Base-by-base conservation (phyloP, 2,888 invertebrate species). In the Thymelicus sylvestris region DNA sequence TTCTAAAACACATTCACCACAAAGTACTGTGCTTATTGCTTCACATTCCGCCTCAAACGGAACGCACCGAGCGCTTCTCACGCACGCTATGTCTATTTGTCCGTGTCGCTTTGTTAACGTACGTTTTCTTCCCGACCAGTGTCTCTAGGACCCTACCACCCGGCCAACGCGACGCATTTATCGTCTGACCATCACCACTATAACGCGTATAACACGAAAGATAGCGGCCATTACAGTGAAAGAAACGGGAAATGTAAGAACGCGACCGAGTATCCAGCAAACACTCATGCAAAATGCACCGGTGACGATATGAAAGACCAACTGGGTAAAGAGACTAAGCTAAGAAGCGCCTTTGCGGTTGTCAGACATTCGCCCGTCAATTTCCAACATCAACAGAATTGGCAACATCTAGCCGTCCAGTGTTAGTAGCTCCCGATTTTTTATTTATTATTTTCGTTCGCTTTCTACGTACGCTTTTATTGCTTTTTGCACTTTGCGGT, bases 401-500 rank as follows among this genome's bases (percentile, higher is more conserved):
- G 95, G 95, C 95, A 95, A 87, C 95, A 95, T 88, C 94, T 95
- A 86, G 92, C 95, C 81, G 95, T 95, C 82, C 95, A 95, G 87
- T 95, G 95, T 95, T 95, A 95, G 95, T 95, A 95, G 94, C 83
- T 88, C 74, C 65, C 64, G 70, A 67, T 75, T 77, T 76, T 72
- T 64, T 75, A 77, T 76, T 72, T 64, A 59, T 74, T 77, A 48
- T 70, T 75, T 74, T 75, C 73, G 57, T 74, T 74, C 72, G 61
- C 71, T 52, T 78, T 79, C 79, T 81, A 72, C 79, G 80, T 74
- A 74, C 77, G 79, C 82, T 69, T 71, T 50, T 64, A 64, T 69
- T 67, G 75, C 74, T 77, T 76, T 60, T 72, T 74, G 66, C 66
- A 66, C 66, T 59, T 59, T 57, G 66, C 12, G 59, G 50, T 19